Evolutionary conservation across 2,797 vertebrate species (phyloP).

Genomic region (Onychomys leucogaster): DNA sequence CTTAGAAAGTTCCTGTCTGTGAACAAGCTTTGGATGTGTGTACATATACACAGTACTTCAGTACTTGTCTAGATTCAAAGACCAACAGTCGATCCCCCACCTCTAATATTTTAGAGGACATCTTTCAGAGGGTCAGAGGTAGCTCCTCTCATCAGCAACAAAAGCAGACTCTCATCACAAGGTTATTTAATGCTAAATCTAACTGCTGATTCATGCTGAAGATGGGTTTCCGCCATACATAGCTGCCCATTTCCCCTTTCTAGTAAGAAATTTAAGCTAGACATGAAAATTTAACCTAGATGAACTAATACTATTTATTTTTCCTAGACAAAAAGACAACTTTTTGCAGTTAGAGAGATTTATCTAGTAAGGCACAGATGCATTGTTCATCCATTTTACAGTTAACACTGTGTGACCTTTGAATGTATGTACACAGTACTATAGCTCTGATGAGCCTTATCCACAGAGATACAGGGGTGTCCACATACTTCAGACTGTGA

Average conservation of each 20-base stretch:
- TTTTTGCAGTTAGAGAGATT: not conserved
- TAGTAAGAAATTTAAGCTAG: not conserved
- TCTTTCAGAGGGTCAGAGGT: not conserved
- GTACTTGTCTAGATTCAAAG: not conserved
- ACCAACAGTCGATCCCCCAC: not conserved
- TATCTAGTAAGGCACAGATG: not conserved
- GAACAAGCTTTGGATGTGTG: not conserved
- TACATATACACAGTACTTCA: not conserved
- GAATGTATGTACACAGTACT: not conserved
- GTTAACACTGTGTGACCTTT: not conserved
- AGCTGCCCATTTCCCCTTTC: not conserved
- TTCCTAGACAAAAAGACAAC: not conserved
- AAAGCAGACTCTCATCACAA: not conserved
- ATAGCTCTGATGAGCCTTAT: not conserved
- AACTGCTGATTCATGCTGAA: not conserved
- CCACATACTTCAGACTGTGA: not conserved
- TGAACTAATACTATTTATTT: not conserved
- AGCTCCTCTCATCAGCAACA: not conserved
- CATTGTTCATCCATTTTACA: not conserved
- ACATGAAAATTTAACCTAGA: not conserved
- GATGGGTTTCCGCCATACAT: not conserved
- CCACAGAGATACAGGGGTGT: not conserved
- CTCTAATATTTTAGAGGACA: not conserved
- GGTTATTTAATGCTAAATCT: not conserved
- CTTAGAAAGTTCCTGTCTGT: not conserved